Percentiles rank a stretch among this genome's conserved stretches.
Conservation (phyloP, 2,797 vertebrate genomes). For the Bufotes viridis region DNA sequence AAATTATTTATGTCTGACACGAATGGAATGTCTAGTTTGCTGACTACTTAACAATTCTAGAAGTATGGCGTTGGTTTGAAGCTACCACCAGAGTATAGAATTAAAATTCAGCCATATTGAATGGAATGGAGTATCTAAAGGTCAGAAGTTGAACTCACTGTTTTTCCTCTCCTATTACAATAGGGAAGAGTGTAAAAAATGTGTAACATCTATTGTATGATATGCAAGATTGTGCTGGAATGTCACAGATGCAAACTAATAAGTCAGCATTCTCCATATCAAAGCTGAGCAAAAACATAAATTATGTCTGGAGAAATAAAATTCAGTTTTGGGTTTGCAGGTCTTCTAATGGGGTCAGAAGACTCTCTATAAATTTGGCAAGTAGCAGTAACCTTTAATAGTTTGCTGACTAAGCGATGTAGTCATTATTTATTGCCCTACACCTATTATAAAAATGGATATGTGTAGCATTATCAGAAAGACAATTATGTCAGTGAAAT, state of each 20-base stretch:
- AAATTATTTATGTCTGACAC: constrained; percentile 19
- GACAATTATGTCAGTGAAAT: constrained; percentile 53
- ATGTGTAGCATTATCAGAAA: constrained; percentile 45
- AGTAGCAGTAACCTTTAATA: constrained; percentile 59
- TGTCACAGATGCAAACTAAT: constrained; percentile 43
- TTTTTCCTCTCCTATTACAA: constrained; percentile 46
- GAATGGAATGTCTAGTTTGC: constrained; percentile 26
- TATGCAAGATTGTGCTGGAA: constrained; percentile 46
- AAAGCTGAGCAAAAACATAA: constrained; percentile 50
- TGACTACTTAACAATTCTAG: constrained; percentile 5
- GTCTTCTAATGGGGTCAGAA: constrained; percentile 48
- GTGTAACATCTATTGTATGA: constrained; percentile 37
- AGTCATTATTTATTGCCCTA: constrained; percentile 41
- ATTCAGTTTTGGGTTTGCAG: constrained; percentile 55
- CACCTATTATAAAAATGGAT: constrained; percentile 22
- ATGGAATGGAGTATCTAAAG: constrained; percentile 32
- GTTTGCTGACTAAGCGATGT: constrained; percentile 40
- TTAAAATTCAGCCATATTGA: constrained; percentile 47
- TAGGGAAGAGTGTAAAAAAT: constrained; percentile 47
- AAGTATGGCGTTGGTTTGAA: constrained; percentile 19
- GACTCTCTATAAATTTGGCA: constrained; percentile 47
- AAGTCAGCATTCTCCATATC: constrained; percentile 54
- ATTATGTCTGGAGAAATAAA: constrained; percentile 54
- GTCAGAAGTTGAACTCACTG: constrained; percentile 53
- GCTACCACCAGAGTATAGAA: constrained; percentile 20